Percentiles rank a stretch among this genome's conserved stretches.
These are phyloP conservation scores for Turdus rufiventris DNA, from an alignment of 2,113 vertebrate genomes.

Conservation along the genomic window DNA sequence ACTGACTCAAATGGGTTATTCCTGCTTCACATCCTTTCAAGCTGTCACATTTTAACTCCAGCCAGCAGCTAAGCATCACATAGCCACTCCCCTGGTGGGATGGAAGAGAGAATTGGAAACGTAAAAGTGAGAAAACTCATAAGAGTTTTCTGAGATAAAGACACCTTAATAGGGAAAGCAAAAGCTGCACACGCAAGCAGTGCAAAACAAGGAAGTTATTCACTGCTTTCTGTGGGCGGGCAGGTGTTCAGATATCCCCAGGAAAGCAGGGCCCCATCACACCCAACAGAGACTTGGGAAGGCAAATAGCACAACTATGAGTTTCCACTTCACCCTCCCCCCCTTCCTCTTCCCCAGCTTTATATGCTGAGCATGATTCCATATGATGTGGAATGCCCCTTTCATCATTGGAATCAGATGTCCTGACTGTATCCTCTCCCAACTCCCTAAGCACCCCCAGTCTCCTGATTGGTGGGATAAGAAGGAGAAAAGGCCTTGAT, in stretches of 20 bases:
- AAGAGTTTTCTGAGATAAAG: background rate
- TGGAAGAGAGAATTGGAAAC: background rate
- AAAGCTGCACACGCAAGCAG: background rate
- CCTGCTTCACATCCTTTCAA: background rate
- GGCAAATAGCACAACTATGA: background rate
- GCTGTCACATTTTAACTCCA: background rate
- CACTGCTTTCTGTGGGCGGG: fast-evolving
- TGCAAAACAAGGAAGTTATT: background rate
- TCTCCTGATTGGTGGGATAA: background rate
- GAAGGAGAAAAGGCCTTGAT: background rate
- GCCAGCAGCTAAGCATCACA: background rate
- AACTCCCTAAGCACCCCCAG: too few species aligned
- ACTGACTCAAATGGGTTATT: constrained; percentile 22
- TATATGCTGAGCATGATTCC: background rate
- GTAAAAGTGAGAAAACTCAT: background rate
- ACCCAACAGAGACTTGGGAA: background rate
- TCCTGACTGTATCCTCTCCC: background rate
- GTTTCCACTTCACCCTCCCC: background rate
- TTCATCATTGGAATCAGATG: background rate
- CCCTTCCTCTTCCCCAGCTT: background rate
- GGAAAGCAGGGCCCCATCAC: background rate
- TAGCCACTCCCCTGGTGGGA: background rate
- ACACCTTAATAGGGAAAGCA: background rate
- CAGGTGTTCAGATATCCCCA: background rate
- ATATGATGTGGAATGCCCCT: background rate